Evolutionary conservation across 2,113 vertebrate species (phyloP).

Genomic region (Epinephelus fuscoguttatus): DNA sequence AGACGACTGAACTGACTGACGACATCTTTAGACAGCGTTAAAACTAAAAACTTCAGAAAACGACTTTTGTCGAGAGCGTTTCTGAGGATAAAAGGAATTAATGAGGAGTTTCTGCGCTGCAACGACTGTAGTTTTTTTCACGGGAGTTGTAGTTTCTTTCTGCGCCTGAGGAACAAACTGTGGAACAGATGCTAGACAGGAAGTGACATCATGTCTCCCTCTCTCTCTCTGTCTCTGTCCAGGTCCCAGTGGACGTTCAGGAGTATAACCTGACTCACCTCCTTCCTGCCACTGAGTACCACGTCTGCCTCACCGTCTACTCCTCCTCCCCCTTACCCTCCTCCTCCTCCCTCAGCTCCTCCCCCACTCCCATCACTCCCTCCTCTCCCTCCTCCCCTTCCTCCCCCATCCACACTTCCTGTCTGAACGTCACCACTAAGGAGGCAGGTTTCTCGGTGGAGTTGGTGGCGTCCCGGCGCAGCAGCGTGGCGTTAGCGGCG

Average conservation of each 20-base stretch:
- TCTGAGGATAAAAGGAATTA: too few relatives aligned
- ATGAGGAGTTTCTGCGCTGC: too few relatives aligned
- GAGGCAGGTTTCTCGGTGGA: constrained; percentile 83
- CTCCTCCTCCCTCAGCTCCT: constrained; percentile 64
- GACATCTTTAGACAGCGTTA: too few relatives aligned
- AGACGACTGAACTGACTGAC: too few relatives aligned
- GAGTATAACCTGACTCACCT: constrained; percentile 90
- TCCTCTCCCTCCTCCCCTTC: constrained; percentile 53
- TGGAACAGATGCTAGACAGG: too few relatives aligned
- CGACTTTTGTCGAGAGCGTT: too few relatives aligned
- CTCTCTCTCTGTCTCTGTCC: not conserved
- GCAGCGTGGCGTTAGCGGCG: constrained; percentile 84
- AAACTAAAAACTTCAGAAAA: too few relatives aligned
- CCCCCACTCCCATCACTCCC: constrained; percentile 12
- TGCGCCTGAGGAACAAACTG: too few relatives aligned
- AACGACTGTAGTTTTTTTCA: too few relatives aligned
- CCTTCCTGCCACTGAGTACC: constrained; percentile 85
- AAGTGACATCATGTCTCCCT: not conserved
- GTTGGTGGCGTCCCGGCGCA: constrained; percentile 77
- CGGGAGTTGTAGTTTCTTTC: too few relatives aligned
- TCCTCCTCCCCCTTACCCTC: constrained; percentile 54
- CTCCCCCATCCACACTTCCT: constrained; percentile 77
- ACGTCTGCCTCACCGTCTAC: constrained; percentile 85
- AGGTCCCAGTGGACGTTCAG: constrained; percentile 86
- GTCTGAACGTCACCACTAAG: constrained; percentile 87